phyloP scores from a whole-genome alignment of 2,888 invertebrate species.

The Heliconius sara region DNA sequence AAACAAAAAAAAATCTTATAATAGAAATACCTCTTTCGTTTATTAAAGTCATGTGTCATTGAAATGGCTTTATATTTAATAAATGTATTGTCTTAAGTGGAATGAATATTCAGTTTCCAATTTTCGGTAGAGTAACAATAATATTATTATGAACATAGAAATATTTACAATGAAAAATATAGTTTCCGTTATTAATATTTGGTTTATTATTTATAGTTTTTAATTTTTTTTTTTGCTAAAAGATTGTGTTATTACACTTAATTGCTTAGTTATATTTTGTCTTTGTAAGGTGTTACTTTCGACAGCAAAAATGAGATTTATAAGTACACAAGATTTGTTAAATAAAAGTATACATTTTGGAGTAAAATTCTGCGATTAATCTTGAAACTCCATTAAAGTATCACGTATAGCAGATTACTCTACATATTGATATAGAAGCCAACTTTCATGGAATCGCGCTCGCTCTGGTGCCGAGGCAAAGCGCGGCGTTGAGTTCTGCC shows the following conservation, averaged over 20 bases:
- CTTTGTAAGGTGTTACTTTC: no score
- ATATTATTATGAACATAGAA: not conserved
- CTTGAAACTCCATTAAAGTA: not conserved
- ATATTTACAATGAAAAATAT: not conserved
- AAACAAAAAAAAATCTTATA: not conserved
- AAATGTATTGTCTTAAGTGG: slow-evolving; percentile 13
- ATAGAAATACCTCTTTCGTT: not conserved
- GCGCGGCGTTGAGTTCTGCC: no score
- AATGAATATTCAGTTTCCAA: slow-evolving; percentile 11
- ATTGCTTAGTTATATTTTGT: no score
- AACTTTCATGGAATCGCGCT: no score
- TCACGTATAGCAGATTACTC: slow-evolving; percentile 11
- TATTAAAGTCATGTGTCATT: slow-evolving; percentile 17
- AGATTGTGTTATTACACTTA: no score
- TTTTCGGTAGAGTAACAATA: not conserved
- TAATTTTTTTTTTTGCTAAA: no score
- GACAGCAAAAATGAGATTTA: no score
- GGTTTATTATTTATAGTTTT: no score
- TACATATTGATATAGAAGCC: not conserved
- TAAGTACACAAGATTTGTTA: not conserved
- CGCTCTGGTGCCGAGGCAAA: no score
- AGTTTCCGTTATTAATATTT: not conserved
- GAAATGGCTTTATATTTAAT: slow-evolving; percentile 18
- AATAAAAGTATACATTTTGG: not conserved
- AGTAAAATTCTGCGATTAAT: not conserved